Evolutionary conservation across 2,888 invertebrate species (phyloP).

Genomic region (Herminia tarsipennalis): DNA sequence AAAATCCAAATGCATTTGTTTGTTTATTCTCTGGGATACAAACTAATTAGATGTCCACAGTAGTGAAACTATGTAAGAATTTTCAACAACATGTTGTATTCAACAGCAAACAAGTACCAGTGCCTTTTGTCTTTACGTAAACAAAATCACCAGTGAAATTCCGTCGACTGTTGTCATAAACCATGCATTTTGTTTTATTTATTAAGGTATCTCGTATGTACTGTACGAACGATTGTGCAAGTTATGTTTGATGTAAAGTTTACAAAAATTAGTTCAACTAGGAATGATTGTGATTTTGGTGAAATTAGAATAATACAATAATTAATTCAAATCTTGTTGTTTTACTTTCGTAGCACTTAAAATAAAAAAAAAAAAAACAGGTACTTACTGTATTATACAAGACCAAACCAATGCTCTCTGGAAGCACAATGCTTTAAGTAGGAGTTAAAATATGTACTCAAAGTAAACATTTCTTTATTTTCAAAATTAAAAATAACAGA

Average conservation of each 20-base stretch:
- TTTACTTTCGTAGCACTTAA: not conserved
- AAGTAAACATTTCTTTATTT: too few species aligned
- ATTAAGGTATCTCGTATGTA: constrained; percentile 41
- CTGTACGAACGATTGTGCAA: constrained; percentile 41
- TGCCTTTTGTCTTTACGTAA: constrained; percentile 38
- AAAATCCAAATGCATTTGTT: too few species aligned
- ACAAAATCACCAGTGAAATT: constrained; percentile 30
- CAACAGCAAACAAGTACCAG: constrained; percentile 32
- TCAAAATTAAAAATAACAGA: too few species aligned
- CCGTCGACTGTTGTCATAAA: constrained; percentile 71
- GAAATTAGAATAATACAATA: constrained; percentile 53
- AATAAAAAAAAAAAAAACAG: too few species aligned
- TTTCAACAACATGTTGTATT: constrained; percentile 25
- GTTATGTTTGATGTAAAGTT: constrained; percentile 62
- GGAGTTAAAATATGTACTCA: too few species aligned
- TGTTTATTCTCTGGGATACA: not conserved
- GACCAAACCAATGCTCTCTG: too few species aligned
- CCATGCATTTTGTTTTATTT: constrained; percentile 65
- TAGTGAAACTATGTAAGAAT: constrained; percentile 4
- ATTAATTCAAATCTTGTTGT: constrained; percentile 34
- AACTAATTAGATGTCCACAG: constrained; percentile 3
- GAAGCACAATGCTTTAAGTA: too few species aligned
- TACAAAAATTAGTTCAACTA: constrained; percentile 48
- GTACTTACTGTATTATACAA: too few species aligned
- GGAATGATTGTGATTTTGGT: constrained; percentile 56